Evolutionary conservation across 2,113 vertebrate species (phyloP).

Genomic region (Dicaeum eximium): DNA sequence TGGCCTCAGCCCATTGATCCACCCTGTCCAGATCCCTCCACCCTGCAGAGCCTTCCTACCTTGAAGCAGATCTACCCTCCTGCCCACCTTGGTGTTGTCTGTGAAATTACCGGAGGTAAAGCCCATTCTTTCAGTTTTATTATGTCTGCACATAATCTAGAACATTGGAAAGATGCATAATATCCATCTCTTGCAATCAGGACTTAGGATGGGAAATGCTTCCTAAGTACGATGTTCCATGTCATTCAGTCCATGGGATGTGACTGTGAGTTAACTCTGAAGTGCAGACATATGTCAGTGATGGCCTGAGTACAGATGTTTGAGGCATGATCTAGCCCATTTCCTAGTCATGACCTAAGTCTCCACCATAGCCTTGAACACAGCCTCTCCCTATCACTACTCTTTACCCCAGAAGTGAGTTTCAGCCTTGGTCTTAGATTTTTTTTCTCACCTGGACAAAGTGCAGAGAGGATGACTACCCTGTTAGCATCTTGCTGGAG

Average conservation of each 20-base stretch:
- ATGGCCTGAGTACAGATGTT: accelerated
- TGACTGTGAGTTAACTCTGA: not conserved
- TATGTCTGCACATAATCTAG: not conserved
- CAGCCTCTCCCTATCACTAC: not conserved
- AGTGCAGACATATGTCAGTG: not conserved
- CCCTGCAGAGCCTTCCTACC: not conserved
- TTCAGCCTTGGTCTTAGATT: not conserved
- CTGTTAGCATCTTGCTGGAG: not conserved
- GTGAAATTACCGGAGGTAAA: not conserved
- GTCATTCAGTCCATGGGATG: not conserved
- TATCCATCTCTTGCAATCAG: not conserved
- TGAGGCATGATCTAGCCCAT: not conserved
- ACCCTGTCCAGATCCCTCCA: not conserved
- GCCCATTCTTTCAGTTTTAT: not conserved
- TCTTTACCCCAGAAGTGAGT: not conserved
- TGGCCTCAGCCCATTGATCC: not conserved
- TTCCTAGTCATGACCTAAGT: not conserved
- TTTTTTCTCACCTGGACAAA: not conserved
- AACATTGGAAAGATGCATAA: not conserved
- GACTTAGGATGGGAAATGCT: not conserved
- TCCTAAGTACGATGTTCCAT: not conserved
- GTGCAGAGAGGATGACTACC: not conserved
- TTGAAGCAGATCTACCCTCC: not conserved
- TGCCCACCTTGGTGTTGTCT: not conserved
- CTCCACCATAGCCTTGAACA: not conserved